phyloP scores from a whole-genome alignment of 2,888 invertebrate genomes.

The Ophioninae sp. region DNA sequence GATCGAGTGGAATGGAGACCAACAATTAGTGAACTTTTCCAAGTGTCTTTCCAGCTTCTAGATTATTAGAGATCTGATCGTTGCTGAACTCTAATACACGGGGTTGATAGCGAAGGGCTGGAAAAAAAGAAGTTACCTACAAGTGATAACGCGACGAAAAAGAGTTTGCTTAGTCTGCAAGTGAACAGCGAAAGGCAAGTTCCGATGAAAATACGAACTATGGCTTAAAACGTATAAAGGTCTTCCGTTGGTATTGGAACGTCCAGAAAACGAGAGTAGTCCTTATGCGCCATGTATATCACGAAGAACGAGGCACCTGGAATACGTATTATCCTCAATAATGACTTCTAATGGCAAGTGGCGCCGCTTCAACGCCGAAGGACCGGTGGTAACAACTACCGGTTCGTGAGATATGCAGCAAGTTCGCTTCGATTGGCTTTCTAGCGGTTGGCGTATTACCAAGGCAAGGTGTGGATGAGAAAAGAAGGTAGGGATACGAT shows the following conservation, averaged over 20 bases:
- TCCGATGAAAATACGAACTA: background rate
- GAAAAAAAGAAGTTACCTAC: background rate
- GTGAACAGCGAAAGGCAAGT: background rate
- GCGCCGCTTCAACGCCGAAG: constrained; percentile 41
- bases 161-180: background rate
- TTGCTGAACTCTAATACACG: no score
- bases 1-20: no score
- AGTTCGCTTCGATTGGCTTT: constrained; percentile 43
- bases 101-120: background rate
- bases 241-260: background rate
- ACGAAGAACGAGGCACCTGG: constrained; percentile 19
- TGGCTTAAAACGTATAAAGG: constrained; percentile 4
- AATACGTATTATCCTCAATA: constrained; percentile 51
- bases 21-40: no score
- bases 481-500: constrained; percentile 13
- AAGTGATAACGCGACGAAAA: background rate
- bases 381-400: constrained; percentile 50
- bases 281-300: constrained; percentile 22
- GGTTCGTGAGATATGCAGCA: constrained; percentile 30
- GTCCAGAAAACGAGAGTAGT: constrained; percentile 1
- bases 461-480: constrained; percentile 36
- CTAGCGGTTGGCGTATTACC: constrained; percentile 23
- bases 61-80: no score
- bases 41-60: no score
- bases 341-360: constrained; percentile 58